phyloP scores from a whole-genome alignment of 2,888 invertebrate species.

The Xestia sexstrigata region DNA sequence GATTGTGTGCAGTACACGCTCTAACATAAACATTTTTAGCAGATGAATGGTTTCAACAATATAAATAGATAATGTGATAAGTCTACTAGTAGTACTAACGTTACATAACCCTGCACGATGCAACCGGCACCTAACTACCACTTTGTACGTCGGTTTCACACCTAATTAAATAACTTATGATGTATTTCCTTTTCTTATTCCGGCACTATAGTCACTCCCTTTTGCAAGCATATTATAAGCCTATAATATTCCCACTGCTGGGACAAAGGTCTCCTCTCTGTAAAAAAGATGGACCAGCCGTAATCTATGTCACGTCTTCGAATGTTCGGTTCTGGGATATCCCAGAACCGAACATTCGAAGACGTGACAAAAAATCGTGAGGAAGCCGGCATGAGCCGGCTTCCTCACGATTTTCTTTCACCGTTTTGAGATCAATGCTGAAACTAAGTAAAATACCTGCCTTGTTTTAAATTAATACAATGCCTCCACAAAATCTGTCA shows the following conservation, averaged over 20 bases:
- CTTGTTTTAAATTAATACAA: not conserved
- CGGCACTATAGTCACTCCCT: conserved; percentile 41
- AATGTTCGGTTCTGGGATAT: not conserved
- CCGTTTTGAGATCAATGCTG: not conserved
- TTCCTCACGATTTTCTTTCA: not conserved
- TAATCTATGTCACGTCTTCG: not conserved
- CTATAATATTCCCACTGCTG: not conserved
- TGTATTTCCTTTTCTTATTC: conserved; percentile 30
- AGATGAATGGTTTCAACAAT: conserved; percentile 33
- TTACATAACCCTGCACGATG: conserved; percentile 56
- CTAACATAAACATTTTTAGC: conserved; percentile 8
- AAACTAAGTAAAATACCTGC: not conserved
- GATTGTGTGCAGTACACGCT: not conserved
- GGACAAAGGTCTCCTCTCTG: not conserved
- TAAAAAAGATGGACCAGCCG: not conserved
- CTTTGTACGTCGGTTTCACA: conserved; percentile 44
- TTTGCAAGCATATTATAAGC: conserved; percentile 9
- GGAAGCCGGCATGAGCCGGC: too few species aligned
- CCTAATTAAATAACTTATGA: conserved; percentile 40
- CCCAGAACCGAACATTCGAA: too few species aligned
- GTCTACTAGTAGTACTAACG: conserved; percentile 19
- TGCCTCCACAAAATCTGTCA: conserved; percentile 12
- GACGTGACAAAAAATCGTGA: too few species aligned
- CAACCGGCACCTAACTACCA: conserved; percentile 44
- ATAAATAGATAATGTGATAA: conserved; percentile 51